Base-by-base conservation (phyloP, 2,113 vertebrate genomes). In the Sialia sialis region DNA sequence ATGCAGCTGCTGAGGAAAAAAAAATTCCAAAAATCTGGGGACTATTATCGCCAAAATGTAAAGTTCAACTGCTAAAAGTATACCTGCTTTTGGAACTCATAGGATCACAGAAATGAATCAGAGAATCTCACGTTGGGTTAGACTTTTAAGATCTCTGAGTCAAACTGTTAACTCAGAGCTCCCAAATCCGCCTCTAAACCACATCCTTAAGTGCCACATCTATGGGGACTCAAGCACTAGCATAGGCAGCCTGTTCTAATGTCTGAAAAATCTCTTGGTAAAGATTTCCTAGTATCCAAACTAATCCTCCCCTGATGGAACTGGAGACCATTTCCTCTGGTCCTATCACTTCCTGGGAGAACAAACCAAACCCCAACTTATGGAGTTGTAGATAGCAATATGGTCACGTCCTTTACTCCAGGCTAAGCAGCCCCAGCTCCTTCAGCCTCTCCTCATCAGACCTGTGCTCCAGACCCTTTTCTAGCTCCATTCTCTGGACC, bases 261-360 rank as follows among this genome's bases (percentile, higher is more conserved):
- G 9, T 19, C 16, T 77, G 22, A 55, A 26, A 76, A 32, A 14
- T 11, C 10, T 14, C 44, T 20, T 0, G 0, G 10, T 25, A 77
- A 56, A 43, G 15, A 12, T 63, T 70, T 56, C 41, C 30, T n/a
- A n/a, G 16, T 20, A 63, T n/a, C 16, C 16, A 56, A 43, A 19
- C 18, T 43, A 69, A 76, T 27, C 8, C 12, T 76, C 6, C 30
- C 26, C 4, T 48, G 32, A 15, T 41, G 18, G 21, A 69, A 43
- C 4, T 29, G 77, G 22, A 70, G 36, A 48, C 12, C 5, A 5
- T 16, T 63, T 56, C 13, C 15, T 56, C 34, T 83, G 32, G 12
- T 56, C 27, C 8, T 43, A 11, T 49, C 34, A 27, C 9, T 41
- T 30, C 29, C 19, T 27, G 17, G 16, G 38, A 59, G 12, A 55